phyloP scores from a whole-genome alignment of 2,797 vertebrate species.

The Cossypha caffra region DNA sequence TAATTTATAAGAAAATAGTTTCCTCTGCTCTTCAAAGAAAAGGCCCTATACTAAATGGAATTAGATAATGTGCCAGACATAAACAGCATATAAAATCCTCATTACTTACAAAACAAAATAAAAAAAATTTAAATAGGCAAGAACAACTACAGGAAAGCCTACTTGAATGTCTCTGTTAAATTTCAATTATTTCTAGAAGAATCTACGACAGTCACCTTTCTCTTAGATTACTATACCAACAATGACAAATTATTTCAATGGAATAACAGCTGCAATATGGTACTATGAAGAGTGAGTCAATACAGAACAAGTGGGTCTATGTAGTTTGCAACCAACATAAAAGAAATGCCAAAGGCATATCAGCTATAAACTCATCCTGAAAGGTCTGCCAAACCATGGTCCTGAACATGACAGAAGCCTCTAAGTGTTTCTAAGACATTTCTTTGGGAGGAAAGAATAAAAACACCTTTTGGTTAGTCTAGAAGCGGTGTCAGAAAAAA shows the following conservation, averaged over 20 bases:
- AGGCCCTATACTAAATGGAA: not conserved
- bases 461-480: not conserved
- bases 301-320: not conserved
- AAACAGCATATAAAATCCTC: not conserved
- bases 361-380: not conserved
- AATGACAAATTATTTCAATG: not conserved
- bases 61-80: not conserved
- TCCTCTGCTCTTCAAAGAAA: not conserved
- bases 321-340: not conserved
- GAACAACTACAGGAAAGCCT: not conserved
- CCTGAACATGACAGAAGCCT: not conserved
- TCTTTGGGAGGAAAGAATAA: not conserved
- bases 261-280: not conserved
- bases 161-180: not conserved
- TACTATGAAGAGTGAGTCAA: not conserved
- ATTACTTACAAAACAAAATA: not conserved
- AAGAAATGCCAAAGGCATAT: not conserved
- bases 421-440: not conserved
- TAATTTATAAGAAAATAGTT: not conserved
- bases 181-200: not conserved
- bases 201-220: not conserved
- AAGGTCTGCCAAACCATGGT: not conserved
- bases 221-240: not conserved
- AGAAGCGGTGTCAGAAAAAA: not conserved
- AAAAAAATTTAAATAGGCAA: not conserved